Evolutionary conservation across 1,140 invertebrate genomes (phyloP).

Genomic region (Aricia agestis): DNA sequence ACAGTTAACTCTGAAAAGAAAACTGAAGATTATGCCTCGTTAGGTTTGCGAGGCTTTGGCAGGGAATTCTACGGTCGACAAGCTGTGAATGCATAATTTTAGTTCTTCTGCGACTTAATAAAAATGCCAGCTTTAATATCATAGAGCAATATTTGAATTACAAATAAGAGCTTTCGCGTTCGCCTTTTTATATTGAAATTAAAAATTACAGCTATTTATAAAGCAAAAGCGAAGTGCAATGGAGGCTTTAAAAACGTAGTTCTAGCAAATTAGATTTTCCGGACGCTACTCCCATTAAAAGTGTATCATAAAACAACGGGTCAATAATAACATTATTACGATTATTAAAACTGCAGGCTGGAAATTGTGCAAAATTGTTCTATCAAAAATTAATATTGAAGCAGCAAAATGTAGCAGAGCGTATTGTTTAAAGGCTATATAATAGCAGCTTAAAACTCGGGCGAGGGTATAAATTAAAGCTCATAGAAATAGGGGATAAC

Average conservation of each 20-base stretch:
- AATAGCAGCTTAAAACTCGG: constrained; percentile 7
- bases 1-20: constrained; percentile 24
- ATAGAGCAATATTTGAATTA: constrained; percentile 3
- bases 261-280: neutral
- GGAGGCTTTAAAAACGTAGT: neutral
- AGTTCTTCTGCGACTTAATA: neutral
- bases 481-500: constrained; percentile 10
- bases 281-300: neutral
- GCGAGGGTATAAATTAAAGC: neutral
- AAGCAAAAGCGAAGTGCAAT: neutral
- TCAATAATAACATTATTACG: neutral
- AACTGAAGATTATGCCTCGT: constrained; percentile 20
- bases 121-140: constrained; percentile 9
- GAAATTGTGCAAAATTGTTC: neutral
- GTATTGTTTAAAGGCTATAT: neutral
- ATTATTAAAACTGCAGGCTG: neutral
- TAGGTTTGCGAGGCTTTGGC: constrained; percentile 14
- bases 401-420: neutral
- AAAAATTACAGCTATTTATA: neutral
- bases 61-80: constrained; percentile 16
- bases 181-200: neutral
- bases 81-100: constrained; percentile 25
- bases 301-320: neutral
- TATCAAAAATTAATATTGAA: neutral
- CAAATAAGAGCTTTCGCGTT: neutral